A percentile compares a stretch with the other conserved stretches of the same genome.
These are phyloP conservation scores for Dolomedes plantarius DNA, from an alignment of 2,888 invertebrate genomes.

Conservation along the genomic window DNA sequence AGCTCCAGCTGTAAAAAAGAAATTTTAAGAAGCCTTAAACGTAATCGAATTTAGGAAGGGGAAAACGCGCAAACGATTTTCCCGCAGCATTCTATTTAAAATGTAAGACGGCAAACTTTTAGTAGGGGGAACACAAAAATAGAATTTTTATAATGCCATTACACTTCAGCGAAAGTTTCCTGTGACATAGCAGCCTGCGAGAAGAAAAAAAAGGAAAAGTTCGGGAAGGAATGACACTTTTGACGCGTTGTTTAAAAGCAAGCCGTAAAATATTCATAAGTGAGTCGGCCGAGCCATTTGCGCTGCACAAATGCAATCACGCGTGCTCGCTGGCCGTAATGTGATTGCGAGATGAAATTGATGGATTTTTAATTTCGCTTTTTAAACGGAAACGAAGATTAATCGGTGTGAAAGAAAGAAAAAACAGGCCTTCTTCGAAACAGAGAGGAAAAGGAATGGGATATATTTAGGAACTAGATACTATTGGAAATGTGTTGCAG, in stretches of 20 bases:
- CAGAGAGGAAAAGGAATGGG: too few species aligned
- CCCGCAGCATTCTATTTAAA: background rate
- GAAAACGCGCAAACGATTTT: background rate
- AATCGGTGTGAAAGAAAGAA: too few species aligned
- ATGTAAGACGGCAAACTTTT: background rate
- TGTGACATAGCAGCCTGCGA: background rate
- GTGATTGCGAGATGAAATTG: background rate
- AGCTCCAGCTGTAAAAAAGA: too few species aligned
- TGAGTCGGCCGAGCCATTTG: background rate
- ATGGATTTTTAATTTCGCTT: background rate
- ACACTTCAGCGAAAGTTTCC: background rate
- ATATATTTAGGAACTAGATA: too few species aligned
- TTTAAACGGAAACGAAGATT: too few species aligned
- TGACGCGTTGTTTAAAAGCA: background rate
- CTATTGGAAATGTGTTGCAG: too few species aligned
- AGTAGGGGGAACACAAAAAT: background rate
- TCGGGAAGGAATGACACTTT: background rate
- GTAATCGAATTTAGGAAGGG: background rate
- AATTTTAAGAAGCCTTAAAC: too few species aligned
- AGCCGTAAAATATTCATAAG: background rate
- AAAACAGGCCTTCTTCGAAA: too few species aligned
- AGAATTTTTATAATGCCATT: background rate
- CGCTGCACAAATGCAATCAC: background rate
- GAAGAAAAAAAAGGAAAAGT: too few species aligned
- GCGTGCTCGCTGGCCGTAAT: background rate